Conservation (phyloP, 2,797 vertebrate genomes). For the Urocyon cinereoargenteus region DNA sequence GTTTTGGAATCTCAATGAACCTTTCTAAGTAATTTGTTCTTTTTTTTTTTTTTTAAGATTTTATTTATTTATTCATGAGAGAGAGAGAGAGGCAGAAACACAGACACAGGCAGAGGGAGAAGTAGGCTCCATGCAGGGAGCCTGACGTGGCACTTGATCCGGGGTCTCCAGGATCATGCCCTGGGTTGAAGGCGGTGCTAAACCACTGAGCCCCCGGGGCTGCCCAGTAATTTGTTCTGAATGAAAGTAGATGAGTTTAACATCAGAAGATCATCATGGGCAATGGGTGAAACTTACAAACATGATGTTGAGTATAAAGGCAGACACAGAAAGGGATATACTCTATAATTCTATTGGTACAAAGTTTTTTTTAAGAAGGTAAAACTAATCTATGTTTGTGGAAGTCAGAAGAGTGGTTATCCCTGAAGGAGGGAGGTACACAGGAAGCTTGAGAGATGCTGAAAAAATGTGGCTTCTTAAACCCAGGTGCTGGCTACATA, state of each 20-base stretch:
- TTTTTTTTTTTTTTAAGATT: too few species aligned
- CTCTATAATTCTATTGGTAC: not conserved
- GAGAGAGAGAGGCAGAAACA: too few species aligned
- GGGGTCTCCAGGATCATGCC: too few species aligned
- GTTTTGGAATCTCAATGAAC: not conserved
- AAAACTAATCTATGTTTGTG: not conserved
- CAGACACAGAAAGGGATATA: not conserved
- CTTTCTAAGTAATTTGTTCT: constrained; percentile 32
- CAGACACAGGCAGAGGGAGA: too few species aligned
- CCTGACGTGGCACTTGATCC: too few species aligned
- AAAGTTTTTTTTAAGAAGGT: constrained; percentile 1
- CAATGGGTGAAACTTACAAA: not conserved
- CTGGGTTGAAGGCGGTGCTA: too few species aligned
- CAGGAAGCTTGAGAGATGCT: not conserved
- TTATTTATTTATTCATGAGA: too few species aligned
- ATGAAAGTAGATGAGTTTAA: not conserved
- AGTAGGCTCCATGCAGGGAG: too few species aligned
- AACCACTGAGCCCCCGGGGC: too few species aligned
- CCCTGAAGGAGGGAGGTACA: not conserved
- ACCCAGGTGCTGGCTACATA: not conserved
- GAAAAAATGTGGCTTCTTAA: not conserved
- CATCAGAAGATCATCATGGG: not conserved
- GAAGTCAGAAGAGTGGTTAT: not conserved
- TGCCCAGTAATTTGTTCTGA: constrained; percentile 2
- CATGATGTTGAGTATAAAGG: constrained; percentile 17